These are phyloP conservation scores for Litoditis marina DNA, from an alignment of 2,888 invertebrate genomes.

Conservation along the genomic window DNA sequence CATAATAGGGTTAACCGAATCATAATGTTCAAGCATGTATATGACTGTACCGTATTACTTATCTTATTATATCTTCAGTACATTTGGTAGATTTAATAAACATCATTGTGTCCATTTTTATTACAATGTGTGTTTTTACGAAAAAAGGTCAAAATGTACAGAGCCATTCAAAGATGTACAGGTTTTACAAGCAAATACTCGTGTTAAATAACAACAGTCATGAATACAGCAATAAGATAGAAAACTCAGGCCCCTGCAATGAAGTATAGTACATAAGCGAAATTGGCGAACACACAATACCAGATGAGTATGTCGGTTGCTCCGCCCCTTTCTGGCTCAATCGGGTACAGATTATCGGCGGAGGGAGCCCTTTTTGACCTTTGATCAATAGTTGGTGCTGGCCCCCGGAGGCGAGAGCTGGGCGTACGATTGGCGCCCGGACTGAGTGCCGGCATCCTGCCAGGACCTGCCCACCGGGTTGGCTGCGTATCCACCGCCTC, in stretches of 20 bases:
- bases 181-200: too few species aligned
- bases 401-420: slow-evolving; percentile 5
- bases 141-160: too few species aligned
- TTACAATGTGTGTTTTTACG: too few species aligned
- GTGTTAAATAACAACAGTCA: too few species aligned
- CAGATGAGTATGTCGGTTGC: slow-evolving; percentile 5
- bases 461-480: slow-evolving; percentile 28
- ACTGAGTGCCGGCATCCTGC: slow-evolving; percentile 11
- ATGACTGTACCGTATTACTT: too few species aligned
- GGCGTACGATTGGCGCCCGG: not conserved
- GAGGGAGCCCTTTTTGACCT: not conserved
- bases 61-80: too few species aligned
- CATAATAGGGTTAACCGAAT: too few species aligned
- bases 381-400: slow-evolving; percentile 13
- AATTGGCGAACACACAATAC: slow-evolving; percentile 12
- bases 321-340: not conserved
- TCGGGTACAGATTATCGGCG: not conserved
- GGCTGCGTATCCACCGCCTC: slow-evolving; percentile 32
- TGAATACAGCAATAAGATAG: too few species aligned
- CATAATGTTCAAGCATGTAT: too few species aligned
- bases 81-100: too few species aligned
- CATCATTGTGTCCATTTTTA: too few species aligned
- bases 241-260: slow-evolving; percentile 19
- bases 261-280: slow-evolving; percentile 16
- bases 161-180: too few species aligned